A percentile compares a stretch with the other conserved stretches of the same genome.
Conservation (phyloP, 2,888 invertebrate genomes). For the Eilema sororculum region DNA sequence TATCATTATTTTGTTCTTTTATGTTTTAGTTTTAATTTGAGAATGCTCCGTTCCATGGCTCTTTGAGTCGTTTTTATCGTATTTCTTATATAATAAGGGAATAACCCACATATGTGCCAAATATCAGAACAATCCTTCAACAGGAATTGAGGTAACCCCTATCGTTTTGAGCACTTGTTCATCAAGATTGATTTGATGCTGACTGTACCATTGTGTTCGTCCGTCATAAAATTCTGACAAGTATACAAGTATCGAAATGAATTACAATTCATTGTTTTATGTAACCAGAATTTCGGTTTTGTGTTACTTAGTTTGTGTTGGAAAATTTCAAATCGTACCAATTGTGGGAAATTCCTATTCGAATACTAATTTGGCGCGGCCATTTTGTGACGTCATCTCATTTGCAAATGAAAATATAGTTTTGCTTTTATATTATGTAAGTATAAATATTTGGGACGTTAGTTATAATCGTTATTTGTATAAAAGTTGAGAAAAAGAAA, state of each 20-base stretch:
- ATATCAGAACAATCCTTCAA: no score
- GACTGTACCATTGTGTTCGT: slow-evolving; percentile 44
- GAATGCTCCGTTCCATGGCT: no score
- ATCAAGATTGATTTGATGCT: no score
- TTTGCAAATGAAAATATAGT: background rate
- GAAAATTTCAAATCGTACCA: background rate
- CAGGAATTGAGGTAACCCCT: no score
- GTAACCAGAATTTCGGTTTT: slow-evolving; percentile 24
- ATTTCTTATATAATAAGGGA: no score
- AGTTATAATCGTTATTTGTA: background rate
- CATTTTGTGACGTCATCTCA: slow-evolving; percentile 4
- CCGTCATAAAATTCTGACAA: slow-evolving; percentile 33
- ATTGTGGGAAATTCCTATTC: background rate
- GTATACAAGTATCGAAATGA: slow-evolving; percentile 27
- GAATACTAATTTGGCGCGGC: background rate
- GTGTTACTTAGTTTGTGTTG: slow-evolving; percentile 9
- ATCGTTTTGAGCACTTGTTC: background rate
- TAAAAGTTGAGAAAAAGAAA: background rate
- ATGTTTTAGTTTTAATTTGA: no score
- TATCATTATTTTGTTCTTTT: no score
- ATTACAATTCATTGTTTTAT: slow-evolving; percentile 23
- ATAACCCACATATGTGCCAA: no score
- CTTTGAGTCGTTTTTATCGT: no score
- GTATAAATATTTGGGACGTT: background rate
- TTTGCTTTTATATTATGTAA: no score